phyloP scores from a whole-genome alignment of 2,888 invertebrate genomes.

The Agrotis exclamationis region DNA sequence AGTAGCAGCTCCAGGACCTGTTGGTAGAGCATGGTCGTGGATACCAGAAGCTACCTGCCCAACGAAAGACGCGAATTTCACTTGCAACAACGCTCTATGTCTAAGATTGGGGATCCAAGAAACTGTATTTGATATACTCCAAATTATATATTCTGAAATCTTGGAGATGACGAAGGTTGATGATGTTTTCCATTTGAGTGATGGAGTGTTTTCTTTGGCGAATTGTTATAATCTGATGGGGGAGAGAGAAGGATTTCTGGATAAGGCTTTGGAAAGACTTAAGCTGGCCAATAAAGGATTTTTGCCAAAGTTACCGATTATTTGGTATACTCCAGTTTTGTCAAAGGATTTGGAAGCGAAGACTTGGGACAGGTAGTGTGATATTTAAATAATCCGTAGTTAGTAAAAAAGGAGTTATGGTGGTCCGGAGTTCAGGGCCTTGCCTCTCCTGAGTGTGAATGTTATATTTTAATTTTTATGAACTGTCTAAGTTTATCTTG shows the following conservation, averaged over 20 bases:
- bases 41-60: conserved; percentile 90
- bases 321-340: conserved; percentile 94
- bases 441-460: too few species aligned
- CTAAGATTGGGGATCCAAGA: conserved; percentile 94
- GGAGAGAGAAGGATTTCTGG: conserved; percentile 94
- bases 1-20: conserved; percentile 96
- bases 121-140: conserved; percentile 93
- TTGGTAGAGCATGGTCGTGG: conserved; percentile 96
- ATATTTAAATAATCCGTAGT: background rate
- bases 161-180: conserved; percentile 93
- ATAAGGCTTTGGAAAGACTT: conserved; percentile 92
- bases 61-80: conserved; percentile 67
- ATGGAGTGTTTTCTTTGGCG: conserved; percentile 93
- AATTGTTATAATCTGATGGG: conserved; percentile 93
- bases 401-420: background rate
- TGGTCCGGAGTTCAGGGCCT: too few species aligned
- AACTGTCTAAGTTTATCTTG: too few species aligned
- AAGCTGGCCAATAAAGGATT: conserved; percentile 91
- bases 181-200: conserved; percentile 95
- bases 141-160: conserved; percentile 93
- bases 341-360: conserved; percentile 83
- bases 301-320: conserved; percentile 90
- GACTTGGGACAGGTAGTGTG: conserved; percentile 85
- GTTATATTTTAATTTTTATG: too few species aligned
- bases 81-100: conserved; percentile 94